Conservation (phyloP, 2,797 vertebrate species). For the Sebastes jordani region DNA sequence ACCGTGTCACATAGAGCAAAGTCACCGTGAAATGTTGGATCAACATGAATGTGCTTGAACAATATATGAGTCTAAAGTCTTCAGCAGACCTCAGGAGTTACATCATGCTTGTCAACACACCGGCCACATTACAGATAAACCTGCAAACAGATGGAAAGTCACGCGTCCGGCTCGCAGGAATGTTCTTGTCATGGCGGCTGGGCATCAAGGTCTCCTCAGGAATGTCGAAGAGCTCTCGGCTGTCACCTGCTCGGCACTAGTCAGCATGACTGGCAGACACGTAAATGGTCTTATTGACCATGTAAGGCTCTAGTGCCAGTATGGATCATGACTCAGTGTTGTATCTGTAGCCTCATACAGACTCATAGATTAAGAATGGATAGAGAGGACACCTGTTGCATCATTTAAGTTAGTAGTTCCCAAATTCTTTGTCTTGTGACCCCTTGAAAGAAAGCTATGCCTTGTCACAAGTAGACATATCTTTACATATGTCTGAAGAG, state of each 20-base stretch:
- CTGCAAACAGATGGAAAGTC: slow-evolving; percentile 52
- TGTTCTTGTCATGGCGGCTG: slow-evolving; percentile 26
- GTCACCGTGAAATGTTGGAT: not conserved
- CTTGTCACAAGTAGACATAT: not conserved
- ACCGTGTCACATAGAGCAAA: not conserved
- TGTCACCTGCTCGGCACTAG: slow-evolving; percentile 50
- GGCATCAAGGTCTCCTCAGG: slow-evolving; percentile 54
- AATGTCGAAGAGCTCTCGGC: slow-evolving; percentile 45
- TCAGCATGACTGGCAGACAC: slow-evolving; percentile 22
- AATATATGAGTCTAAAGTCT: not conserved
- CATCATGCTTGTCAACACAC: slow-evolving; percentile 47
- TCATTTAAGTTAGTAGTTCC: not conserved
- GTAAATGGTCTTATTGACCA: slow-evolving; percentile 27
- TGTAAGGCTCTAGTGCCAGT: slow-evolving; percentile 43
- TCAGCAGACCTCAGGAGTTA: slow-evolving; percentile 14
- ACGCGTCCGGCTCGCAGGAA: slow-evolving; percentile 26
- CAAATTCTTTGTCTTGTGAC: not conserved
- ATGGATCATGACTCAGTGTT: slow-evolving; percentile 61
- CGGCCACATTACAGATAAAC: slow-evolving; percentile 30
- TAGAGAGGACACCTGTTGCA: slow-evolving; percentile 28
- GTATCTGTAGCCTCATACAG: slow-evolving; percentile 5
- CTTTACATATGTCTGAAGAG: not conserved
- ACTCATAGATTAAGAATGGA: slow-evolving; percentile 29
- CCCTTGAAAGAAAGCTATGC: not conserved
- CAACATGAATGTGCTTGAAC: not conserved